Base-by-base conservation (phyloP, 1,140 invertebrate genomes). In the Macrostomum lignano region DNA sequence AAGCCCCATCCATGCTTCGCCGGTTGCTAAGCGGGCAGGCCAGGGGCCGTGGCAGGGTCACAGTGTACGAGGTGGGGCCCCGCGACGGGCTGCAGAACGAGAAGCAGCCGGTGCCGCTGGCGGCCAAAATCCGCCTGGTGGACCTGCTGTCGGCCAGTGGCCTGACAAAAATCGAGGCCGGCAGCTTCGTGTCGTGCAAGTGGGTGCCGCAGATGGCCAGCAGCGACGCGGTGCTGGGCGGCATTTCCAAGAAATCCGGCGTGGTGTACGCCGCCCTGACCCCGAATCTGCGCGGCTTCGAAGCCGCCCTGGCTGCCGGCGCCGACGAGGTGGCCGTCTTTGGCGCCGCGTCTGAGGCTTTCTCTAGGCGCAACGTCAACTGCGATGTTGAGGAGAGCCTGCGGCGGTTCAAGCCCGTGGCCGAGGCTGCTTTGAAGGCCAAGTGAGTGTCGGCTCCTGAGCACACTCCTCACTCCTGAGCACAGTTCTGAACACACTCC, bases 11-110 rank as follows among this genome's bases (percentile, higher is more conserved):
- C n/a, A n/a, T n/a, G n/a, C n/a, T n/a, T n/a, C n/a, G n/a, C n/a
- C n/a, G n/a, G n/a, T n/a, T n/a, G n/a, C n/a, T n/a, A n/a, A n/a
- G n/a, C n/a, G n/a, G n/a, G n/a, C n/a, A n/a, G n/a, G n/a, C n/a
- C n/a, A n/a, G n/a, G n/a, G n/a, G n/a, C n/a, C n/a, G n/a, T n/a
- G n/a, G n/a, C 23, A 33, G 10, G 25, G 68, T 76, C 1, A 67
- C 72, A 48, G 70, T 98, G 40, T 82, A 94, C 20, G 88, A 98
- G 66, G 88, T 96, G 17, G 86, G 86, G 2, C 77, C 86, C 0
- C 62, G 88, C 44, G 88, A 96, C 66, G 88, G 88, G 11, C 61
- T 98, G 17, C 88, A 98, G 54, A 96, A 96, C 66, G 84, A 96
- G 60, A 63, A 71, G 28, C 67, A 65, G 39, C 60, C 73, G 30